Evolutionary conservation across 2,113 vertebrate species (phyloP), one percentile per base, ranked within the genome.

Genomic region (Gymnarchus niloticus): DNA sequence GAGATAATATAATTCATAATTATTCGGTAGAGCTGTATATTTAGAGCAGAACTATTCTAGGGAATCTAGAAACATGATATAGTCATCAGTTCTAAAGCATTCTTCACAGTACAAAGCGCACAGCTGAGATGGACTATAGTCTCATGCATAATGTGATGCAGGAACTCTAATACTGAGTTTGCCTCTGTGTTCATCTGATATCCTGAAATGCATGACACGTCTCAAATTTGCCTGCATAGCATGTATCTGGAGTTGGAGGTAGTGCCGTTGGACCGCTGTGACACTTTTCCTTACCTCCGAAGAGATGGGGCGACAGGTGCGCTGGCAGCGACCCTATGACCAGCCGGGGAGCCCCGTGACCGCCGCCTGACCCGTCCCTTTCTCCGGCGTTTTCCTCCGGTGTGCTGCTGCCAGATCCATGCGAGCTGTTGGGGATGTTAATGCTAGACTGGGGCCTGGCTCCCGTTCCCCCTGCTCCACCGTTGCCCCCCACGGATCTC

Each of bases 291-390:
- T 95, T 96, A 98, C 97, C 97, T 97, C 95, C 96, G 87, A 98
- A 96, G 91, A 98, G 93, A 92, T 97, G 96, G 91, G 96, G 97
- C n/a, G 97, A 97, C 80, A 98, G 97, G 92, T 96, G 97, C 23
- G 96, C 95, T 7, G 97, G 97, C 84, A 98, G 89, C 0, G 97
- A 98, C 86, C 97, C 97, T 84, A 98, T 97, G 86, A 98, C 82
- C 2, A 97, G 94, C 90, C 97, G 94, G 87, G 95, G 95, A 54
- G 92, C 94, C 7, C 94, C 93, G 41, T 91, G 87, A 86, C 92
- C 94, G 37, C 91, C 93, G 23, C 91, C 85, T 23, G 92, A 78
- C 80, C 93, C 88, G 33, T 91, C 92, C 87, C 91, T 85, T 81
- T 93, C 92, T 48, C 86, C 88, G 69, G 90, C 87, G 83, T 85